Evolutionary conservation across 2,797 vertebrate species (phyloP).

Genomic region (Aphelocoma californica): DNA sequence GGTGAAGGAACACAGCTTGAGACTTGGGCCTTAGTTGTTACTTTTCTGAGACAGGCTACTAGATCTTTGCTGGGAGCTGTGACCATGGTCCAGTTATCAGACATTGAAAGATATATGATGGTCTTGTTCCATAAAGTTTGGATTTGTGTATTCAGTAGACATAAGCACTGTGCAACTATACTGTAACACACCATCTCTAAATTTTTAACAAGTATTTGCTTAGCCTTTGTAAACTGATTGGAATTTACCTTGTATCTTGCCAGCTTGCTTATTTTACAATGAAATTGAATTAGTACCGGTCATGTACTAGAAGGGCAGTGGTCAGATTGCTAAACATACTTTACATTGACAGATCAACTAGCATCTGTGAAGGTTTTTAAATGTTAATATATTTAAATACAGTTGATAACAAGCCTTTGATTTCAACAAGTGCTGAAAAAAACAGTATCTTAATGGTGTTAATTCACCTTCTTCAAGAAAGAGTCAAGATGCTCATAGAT

Average conservation of each 20-base stretch:
- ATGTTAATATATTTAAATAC: conserved; percentile 42
- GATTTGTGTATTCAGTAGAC: conserved; percentile 81
- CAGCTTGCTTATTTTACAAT: conserved; percentile 66
- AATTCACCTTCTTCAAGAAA: conserved; percentile 54
- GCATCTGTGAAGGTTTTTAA: conserved; percentile 44
- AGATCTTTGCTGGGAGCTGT: conserved; percentile 42
- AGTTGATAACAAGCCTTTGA: conserved; percentile 58
- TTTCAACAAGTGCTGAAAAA: conserved; percentile 71
- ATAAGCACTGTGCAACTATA: conserved; percentile 82
- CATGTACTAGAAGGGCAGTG: background rate
- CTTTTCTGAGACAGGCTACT: conserved; percentile 18
- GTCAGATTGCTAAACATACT: conserved; percentile 5
- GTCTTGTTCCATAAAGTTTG: conserved; percentile 72
- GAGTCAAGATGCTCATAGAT: conserved; percentile 55
- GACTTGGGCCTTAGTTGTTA: conserved; percentile 4
- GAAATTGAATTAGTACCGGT: conserved; percentile 45
- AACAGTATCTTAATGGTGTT: conserved; percentile 59
- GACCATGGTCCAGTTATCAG: conserved; percentile 24
- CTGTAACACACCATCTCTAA: conserved; percentile 73
- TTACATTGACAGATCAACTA: conserved; percentile 23
- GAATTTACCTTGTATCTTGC: conserved; percentile 70
- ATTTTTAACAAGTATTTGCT: conserved; percentile 75
- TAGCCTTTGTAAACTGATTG: conserved; percentile 74
- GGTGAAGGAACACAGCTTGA: conserved; percentile 76
- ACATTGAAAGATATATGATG: conserved; percentile 68